Evolutionary conservation across 2,888 invertebrate species (phyloP), one percentile per base, ranked within the genome.

Genomic region (Nephrotoma guestfalica): DNA sequence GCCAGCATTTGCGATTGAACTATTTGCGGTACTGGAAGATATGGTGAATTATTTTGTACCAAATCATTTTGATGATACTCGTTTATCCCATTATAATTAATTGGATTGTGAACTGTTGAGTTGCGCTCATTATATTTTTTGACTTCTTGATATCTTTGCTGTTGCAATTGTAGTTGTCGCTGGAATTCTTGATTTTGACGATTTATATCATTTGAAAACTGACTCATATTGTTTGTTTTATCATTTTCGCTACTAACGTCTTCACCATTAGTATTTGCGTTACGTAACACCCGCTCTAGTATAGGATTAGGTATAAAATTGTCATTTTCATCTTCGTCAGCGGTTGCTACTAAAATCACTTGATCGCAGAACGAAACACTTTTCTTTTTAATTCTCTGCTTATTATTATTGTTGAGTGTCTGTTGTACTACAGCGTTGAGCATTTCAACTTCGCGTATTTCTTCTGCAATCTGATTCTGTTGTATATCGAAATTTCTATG

Each of bases 361-460:
- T 98, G 97, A 90, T 98, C 98, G 89, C 97, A 98, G 91, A 98
- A 98, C 0, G 98, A 97, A 4, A 98, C 98, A 87, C 97, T 97
- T 91, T 98, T 98, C 93, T 97, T 97, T 90, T 97, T 97, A 87
- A 92, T 87, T 57, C 88, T 88, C 11, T 88, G 88, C 86, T 89
- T 88, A 57, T 87, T 87, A 89, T 92, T 91, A 91, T 93, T 90
- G 91, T 93, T 91, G 90, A 93, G 88, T 1, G 92, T 92, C 89
- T 93, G 92, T 87, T 93, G 92, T 7, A 93, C 92, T 88, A 92
- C 92, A 1, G 92, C 92, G 88, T 92, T 93, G n/a, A 93, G 89
- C 90, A 93, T 91, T 89, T 93, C 93, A 42, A 93, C 93, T 88
- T 93, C 93, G 15, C 92, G 91, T 30, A 93, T 91, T 90, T 93